Percentiles rank a stretch among this genome's conserved stretches.
Conservation (phyloP, 2,888 invertebrate species). For the Ochropacha duplaris region DNA sequence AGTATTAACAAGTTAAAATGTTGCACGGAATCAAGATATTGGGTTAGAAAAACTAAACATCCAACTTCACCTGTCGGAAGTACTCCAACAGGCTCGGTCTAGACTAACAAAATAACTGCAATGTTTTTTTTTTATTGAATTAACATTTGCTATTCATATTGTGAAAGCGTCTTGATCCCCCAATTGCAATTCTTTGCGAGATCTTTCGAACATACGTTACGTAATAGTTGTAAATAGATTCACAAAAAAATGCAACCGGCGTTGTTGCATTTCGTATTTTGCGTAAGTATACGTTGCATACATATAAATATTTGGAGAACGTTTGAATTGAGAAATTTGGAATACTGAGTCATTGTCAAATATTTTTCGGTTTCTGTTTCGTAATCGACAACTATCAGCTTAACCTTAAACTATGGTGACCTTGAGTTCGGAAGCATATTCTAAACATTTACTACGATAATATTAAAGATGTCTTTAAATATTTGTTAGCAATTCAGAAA, state of each 20-base stretch:
- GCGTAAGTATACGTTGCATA: slow-evolving; percentile 7
- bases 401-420: slow-evolving; percentile 28
- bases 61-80: neutral
- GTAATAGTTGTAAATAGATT: slow-evolving; percentile 1
- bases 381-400: slow-evolving; percentile 13
- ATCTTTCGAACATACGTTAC: slow-evolving; percentile 2
- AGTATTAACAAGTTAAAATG: neutral
- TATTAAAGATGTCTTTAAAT: too few relatives aligned
- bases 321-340: slow-evolving; percentile 1
- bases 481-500: too few relatives aligned
- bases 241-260: slow-evolving; percentile 8
- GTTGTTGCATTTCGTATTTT: slow-evolving; percentile 7
- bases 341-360: slow-evolving; percentile 11
- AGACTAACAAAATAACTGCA: neutral
- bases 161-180: slow-evolving; percentile 3
- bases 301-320: slow-evolving; percentile 9
- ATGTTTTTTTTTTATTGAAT: neutral
- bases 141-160: neutral
- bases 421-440: slow-evolving; percentile 31
- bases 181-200: slow-evolving; percentile 8
- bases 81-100: neutral
- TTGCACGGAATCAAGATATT: neutral
- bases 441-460: neutral
- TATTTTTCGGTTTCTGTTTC: slow-evolving; percentile 21
- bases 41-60: neutral